These are phyloP conservation scores for Agriopis aurantiaria DNA, from an alignment of 2,888 invertebrate species.

Conservation along the genomic window DNA sequence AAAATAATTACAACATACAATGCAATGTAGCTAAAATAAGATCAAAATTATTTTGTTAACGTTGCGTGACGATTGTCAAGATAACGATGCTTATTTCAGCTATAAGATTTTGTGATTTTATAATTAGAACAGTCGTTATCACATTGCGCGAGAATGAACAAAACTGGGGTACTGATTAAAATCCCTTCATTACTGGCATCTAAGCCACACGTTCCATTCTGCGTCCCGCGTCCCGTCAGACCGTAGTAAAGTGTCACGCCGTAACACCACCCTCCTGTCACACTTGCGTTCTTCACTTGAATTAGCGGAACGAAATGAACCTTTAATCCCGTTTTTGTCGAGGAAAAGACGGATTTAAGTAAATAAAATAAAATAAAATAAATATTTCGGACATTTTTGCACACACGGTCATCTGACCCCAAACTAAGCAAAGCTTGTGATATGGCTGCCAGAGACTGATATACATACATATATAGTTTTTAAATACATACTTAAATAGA, in stretches of 20 bases:
- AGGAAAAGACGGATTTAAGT: constrained; percentile 8
- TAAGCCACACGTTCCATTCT: constrained; percentile 1
- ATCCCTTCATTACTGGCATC: constrained; percentile 21
- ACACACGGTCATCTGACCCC: too few relatives aligned
- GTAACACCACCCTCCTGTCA: constrained; percentile 23
- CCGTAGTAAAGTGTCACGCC: constrained; percentile 30
- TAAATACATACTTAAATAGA: too few relatives aligned
- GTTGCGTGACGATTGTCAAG: not conserved
- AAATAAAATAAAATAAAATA: too few relatives aligned
- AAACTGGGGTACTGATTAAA: constrained; percentile 9
- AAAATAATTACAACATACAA: not conserved
- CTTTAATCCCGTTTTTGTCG: constrained; percentile 29
- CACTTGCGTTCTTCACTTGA: constrained; percentile 22
- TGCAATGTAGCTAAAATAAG: not conserved
- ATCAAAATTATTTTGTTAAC: not conserved
- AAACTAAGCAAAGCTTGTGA: too few relatives aligned
- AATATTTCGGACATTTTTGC: too few relatives aligned
- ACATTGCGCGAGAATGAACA: constrained; percentile 3
- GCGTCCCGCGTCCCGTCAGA: constrained; percentile 20
- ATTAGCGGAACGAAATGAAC: constrained; percentile 32
- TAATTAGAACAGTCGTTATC: not conserved
- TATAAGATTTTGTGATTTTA: too few relatives aligned
- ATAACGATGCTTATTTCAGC: not conserved
- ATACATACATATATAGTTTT: too few relatives aligned
- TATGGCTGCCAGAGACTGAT: too few relatives aligned